Evolutionary conservation across 1,140 invertebrate species (phyloP).

Genomic region (Grapholita molesta): DNA sequence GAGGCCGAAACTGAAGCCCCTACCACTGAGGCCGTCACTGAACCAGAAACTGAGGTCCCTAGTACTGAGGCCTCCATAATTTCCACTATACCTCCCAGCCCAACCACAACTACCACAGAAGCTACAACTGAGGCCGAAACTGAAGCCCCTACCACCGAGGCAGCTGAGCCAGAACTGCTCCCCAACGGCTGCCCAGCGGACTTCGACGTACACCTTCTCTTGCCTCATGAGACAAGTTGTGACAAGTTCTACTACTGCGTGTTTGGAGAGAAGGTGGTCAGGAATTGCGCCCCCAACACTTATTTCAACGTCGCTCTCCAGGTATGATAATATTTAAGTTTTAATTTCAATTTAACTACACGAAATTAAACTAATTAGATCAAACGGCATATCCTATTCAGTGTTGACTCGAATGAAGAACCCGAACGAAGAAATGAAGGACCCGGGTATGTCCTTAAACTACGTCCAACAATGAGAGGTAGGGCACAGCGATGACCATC

Average conservation of each 20-base stretch:
- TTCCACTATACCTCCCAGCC: not conserved
- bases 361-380: too few species aligned
- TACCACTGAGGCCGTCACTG: not conserved
- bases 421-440: too few species aligned
- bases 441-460: too few species aligned
- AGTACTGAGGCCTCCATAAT: conserved; percentile 5
- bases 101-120: conserved; percentile 17
- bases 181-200: conserved; percentile 34
- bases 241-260: conserved; percentile 36
- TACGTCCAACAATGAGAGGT: too few species aligned
- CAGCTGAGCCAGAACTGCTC: not conserved
- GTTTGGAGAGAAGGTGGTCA: conserved; percentile 22
- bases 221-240: conserved; percentile 21
- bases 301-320: conserved; percentile 28
- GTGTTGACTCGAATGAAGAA: too few species aligned
- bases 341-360: too few species aligned
- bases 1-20: not conserved
- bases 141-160: not conserved
- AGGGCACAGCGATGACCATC: too few species aligned
- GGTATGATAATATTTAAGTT: conserved; percentile 23
- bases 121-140: not conserved
- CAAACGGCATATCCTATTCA: too few species aligned
- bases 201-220: not conserved
- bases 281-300: conserved; percentile 19
- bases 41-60: not conserved